These are phyloP conservation scores for Limnephilus auricula DNA, from an alignment of 2,888 invertebrate genomes.

Conservation along the genomic window DNA sequence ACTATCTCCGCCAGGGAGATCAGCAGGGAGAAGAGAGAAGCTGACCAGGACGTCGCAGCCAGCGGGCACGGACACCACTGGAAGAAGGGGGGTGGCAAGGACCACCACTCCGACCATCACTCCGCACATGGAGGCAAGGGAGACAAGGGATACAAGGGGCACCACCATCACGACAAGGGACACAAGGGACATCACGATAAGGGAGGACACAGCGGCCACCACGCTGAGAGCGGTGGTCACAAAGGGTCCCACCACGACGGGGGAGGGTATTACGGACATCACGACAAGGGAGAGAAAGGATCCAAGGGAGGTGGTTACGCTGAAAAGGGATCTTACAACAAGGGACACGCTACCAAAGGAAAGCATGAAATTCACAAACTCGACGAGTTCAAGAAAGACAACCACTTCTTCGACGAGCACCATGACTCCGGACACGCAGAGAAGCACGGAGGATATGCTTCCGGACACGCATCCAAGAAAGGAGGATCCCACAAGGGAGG, in stretches of 20 bases:
- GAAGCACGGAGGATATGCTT: conserved; percentile 88
- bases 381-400: conserved; percentile 91
- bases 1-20: conserved; percentile 77
- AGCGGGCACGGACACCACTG: conserved; percentile 73
- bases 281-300: conserved; percentile 82
- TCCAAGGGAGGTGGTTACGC: conserved; percentile 82
- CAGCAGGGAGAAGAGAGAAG: conserved; percentile 68
- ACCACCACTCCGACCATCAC: conserved; percentile 82
- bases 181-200: conserved; percentile 87
- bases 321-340: conserved; percentile 86
- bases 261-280: conserved; percentile 81
- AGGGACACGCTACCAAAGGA: conserved; percentile 91
- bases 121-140: conserved; percentile 83
- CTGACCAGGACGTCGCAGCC: conserved; percentile 73
- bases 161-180: conserved; percentile 83
- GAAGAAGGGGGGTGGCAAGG: conserved; percentile 82
- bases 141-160: conserved; percentile 84
- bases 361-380: conserved; percentile 91
- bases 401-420: conserved; percentile 91
- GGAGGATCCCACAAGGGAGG: conserved; percentile 89
- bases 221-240: conserved; percentile 80
- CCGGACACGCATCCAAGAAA: conserved; percentile 89
- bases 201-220: conserved; percentile 80
- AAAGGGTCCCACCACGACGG: conserved; percentile 82
- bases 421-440: conserved; percentile 89